Conservation (phyloP, 2,113 vertebrate genomes). For the Columba janthina region DNA sequence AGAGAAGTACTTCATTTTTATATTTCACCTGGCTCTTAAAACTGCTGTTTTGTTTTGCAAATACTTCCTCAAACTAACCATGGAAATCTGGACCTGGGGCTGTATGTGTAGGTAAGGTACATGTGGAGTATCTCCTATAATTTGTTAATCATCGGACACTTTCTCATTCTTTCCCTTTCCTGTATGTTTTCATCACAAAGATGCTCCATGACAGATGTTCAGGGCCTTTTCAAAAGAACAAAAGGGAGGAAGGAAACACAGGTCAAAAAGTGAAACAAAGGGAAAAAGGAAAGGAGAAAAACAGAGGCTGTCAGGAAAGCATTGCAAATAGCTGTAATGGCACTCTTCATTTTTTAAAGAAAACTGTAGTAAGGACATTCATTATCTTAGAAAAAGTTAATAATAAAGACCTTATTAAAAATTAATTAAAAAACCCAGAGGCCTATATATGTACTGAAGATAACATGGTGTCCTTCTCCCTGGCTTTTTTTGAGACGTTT, state of each 20-base stretch:
- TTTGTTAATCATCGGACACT: background rate
- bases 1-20: background rate
- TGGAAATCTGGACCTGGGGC: background rate
- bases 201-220: background rate
- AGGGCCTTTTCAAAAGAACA: background rate
- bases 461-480: background rate
- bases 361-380: background rate
- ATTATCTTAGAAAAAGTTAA: background rate
- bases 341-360: background rate
- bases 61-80: background rate
- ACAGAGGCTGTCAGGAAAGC: background rate
- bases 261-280: background rate
- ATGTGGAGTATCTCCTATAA: background rate
- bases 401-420: background rate
- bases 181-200: background rate
- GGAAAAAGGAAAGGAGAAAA: background rate
- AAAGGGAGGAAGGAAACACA: constrained; percentile 24
- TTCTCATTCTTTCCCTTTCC: constrained; percentile 40
- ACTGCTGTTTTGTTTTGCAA: background rate
- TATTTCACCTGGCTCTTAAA: background rate
- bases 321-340: background rate
- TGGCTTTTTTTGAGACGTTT: background rate
- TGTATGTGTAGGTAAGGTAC: background rate
- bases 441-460: background rate
- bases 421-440: background rate